Conservation (phyloP, 92 coral and sea anemone genomes). For the Meandrina meandrites region DNA sequence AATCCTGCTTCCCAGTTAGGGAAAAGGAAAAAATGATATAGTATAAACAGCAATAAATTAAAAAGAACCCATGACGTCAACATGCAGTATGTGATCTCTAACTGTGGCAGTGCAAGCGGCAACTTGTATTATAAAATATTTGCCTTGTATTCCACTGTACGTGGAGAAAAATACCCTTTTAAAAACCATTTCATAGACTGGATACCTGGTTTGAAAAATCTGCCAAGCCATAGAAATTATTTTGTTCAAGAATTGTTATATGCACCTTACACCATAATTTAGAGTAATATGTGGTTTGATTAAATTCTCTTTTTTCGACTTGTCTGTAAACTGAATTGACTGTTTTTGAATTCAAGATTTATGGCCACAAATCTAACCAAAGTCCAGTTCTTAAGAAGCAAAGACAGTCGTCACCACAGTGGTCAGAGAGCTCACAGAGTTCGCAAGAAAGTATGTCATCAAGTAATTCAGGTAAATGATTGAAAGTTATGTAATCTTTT, state of each 20-base stretch:
- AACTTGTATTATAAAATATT: too few relatives aligned
- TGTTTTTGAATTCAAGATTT: slow-evolving; percentile 11
- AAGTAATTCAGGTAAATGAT: slow-evolving; percentile 20
- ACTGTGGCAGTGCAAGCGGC: not conserved
- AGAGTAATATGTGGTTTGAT: not conserved
- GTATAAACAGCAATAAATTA: too few relatives aligned
- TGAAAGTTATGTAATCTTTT: not conserved
- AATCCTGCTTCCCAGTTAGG: not conserved
- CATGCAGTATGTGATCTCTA: not conserved
- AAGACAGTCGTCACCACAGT: slow-evolving; percentile 39
- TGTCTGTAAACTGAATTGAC: not conserved
- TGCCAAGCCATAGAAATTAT: not conserved
- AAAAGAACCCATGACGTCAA: too few relatives aligned
- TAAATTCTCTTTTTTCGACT: not conserved
- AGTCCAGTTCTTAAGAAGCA: slow-evolving; percentile 38
- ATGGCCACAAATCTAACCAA: slow-evolving; percentile 28
- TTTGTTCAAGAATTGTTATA: not conserved
- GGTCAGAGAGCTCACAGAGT: slow-evolving; percentile 31
- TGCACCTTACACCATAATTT: not conserved
- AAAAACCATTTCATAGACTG: not conserved
- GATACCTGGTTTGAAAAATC: not conserved
- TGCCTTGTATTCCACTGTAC: not conserved
- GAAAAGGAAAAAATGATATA: not conserved
- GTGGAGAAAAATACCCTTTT: not conserved
- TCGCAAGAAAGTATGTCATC: slow-evolving; percentile 49